Conservation (phyloP, 2,113 vertebrate genomes). For the Coptodon rendalli region DNA sequence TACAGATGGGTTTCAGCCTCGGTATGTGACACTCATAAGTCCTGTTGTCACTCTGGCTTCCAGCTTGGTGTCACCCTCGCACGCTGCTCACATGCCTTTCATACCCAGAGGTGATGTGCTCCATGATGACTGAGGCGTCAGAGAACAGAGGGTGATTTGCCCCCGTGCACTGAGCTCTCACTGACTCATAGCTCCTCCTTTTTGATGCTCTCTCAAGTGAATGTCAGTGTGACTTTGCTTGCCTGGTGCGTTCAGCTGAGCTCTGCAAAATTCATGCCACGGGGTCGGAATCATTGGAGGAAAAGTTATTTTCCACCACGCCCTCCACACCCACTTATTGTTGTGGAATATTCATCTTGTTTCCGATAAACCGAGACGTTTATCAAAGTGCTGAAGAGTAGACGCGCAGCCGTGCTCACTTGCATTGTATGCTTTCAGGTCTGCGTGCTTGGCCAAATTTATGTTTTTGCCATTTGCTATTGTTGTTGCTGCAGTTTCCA, state of each 20-base stretch:
- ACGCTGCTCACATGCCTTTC: constrained; percentile 23
- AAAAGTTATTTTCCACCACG: background rate
- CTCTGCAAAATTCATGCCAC: constrained; percentile 18
- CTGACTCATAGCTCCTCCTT: constrained; percentile 31
- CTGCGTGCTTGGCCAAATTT: background rate
- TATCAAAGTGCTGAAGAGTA: background rate
- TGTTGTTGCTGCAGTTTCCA: constrained; percentile 22
- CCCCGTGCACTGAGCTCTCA: background rate
- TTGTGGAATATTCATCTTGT: background rate
- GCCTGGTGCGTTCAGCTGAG: constrained; percentile 17
- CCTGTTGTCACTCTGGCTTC: constrained; percentile 33
- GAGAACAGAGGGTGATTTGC: constrained; percentile 16
- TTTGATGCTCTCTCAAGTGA: constrained; percentile 35
- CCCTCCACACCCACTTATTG: background rate
- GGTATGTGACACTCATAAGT: constrained; percentile 35
- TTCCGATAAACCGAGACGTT: background rate
- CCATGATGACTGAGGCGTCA: constrained; percentile 25
- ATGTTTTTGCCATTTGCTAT: background rate
- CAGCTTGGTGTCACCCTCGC: constrained; percentile 20
- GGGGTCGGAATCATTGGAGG: background rate
- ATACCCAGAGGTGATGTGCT: constrained; percentile 37
- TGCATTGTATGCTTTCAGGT: background rate
- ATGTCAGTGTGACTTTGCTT: constrained; percentile 47
- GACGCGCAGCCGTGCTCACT: background rate
- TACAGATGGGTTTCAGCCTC: constrained; percentile 34